These are phyloP conservation scores for Magallana angulata DNA, from an alignment of 1,140 invertebrate genomes.

Conservation along the genomic window DNA sequence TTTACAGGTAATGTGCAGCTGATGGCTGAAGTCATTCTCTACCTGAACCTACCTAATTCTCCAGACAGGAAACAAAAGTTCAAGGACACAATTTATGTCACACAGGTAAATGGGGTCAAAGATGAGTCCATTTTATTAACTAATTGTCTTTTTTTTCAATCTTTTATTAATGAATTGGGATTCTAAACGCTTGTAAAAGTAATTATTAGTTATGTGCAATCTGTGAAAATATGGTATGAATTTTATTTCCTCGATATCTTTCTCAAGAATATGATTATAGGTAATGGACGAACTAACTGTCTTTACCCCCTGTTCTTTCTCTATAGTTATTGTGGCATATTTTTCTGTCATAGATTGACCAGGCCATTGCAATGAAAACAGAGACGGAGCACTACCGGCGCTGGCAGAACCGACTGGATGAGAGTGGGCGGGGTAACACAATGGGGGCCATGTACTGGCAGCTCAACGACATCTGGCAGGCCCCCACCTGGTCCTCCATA, in stretches of 20 bases:
- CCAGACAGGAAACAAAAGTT: slow-evolving; percentile 65
- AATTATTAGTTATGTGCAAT: no score
- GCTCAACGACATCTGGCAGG: slow-evolving; percentile 98
- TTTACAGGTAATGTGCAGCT: slow-evolving; percentile 63
- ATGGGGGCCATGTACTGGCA: slow-evolving; percentile 99
- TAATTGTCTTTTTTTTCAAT: no score
- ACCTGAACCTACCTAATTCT: slow-evolving; percentile 67
- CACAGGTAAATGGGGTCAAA: slow-evolving; percentile 71
- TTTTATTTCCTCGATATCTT: no score
- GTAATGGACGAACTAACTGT: no score
- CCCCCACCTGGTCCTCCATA: slow-evolving; percentile 91
- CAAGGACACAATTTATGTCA: slow-evolving; percentile 76
- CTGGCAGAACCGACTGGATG: slow-evolving; percentile 78
- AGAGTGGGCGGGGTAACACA: slow-evolving; percentile 78
- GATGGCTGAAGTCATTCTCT: slow-evolving; percentile 58
- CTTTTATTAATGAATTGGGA: no score
- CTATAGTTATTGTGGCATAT: not conserved
- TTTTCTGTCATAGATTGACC: slow-evolving; percentile 84
- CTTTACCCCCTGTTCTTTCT: no score
- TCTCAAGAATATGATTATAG: no score
- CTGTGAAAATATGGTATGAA: no score
- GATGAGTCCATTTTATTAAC: not conserved
- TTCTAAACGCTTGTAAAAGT: no score
- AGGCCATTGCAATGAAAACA: slow-evolving; percentile 91
- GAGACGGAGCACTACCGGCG: slow-evolving; percentile 94